These are phyloP conservation scores for Notodonta ziczac DNA, from an alignment of 2,888 invertebrate genomes.

Conservation along the genomic window DNA sequence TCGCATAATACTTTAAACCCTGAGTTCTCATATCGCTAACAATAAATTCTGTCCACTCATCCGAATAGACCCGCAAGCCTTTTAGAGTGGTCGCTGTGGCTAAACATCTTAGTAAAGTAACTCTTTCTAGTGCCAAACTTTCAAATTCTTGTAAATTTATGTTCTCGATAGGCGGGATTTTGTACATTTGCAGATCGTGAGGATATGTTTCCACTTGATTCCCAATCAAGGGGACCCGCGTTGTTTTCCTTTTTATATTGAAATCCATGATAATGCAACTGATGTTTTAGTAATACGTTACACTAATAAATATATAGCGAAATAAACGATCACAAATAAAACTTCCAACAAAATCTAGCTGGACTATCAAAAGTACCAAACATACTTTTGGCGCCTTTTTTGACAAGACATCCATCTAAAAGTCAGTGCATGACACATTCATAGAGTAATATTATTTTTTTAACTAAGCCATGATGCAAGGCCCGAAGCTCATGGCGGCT, in stretches of 20 bases:
- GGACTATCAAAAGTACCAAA: background rate
- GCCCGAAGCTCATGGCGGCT: too few relatives aligned
- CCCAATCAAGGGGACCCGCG: slow-evolving; percentile 59
- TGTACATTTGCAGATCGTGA: slow-evolving; percentile 92
- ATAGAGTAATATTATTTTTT: too few relatives aligned
- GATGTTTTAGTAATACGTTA: background rate
- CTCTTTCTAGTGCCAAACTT: slow-evolving; percentile 92
- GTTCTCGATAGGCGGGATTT: slow-evolving; percentile 88
- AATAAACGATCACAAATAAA: background rate
- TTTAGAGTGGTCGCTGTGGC: slow-evolving; percentile 88
- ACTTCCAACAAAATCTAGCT: background rate
- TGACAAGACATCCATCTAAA: background rate
- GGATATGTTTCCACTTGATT: slow-evolving; percentile 86
- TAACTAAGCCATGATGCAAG: too few relatives aligned
- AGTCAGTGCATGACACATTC: background rate
- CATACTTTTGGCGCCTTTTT: slow-evolving; percentile 19
- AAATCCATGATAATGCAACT: slow-evolving; percentile 66
- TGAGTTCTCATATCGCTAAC: slow-evolving; percentile 87
- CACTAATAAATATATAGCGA: too few relatives aligned
- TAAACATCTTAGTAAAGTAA: slow-evolving; percentile 90
- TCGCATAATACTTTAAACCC: slow-evolving; percentile 86
- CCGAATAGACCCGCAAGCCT: slow-evolving; percentile 85
- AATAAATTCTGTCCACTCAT: slow-evolving; percentile 88
- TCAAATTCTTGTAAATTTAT: slow-evolving; percentile 94
- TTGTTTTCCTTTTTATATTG: slow-evolving; percentile 73